Evolutionary conservation across 1,140 invertebrate genomes (phyloP), one percentile per base, ranked within the genome.

Genomic region (Scaptomyza montana): DNA sequence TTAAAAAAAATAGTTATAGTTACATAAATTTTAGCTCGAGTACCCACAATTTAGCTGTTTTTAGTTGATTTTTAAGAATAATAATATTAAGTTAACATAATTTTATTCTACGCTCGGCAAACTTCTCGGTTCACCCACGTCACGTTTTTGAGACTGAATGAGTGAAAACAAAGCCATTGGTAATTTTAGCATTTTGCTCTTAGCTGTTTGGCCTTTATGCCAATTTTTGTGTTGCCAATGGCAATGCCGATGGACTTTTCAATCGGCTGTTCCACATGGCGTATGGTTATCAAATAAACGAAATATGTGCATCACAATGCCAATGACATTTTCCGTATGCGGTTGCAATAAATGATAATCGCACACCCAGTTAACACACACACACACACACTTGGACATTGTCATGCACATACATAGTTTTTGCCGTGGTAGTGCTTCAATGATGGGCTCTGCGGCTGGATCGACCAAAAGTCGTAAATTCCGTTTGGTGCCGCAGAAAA

Each of bases 341-440:
- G 84, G 84, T 89, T 89, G 79, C 84, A 89, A 89, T 87, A 89
- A 89, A 86, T 86, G 82, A 86, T 86, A 86, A 86, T 86, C 78
- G 78, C 61, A 55, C 70, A 19, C 16, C 1, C 16, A 16, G 16
- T 16, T 16, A 16, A 16, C 16, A 16, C 16, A 16, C 16, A 30
- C 28, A 9, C 54, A 41, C 46, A n/a, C 10, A 9, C n/a, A 16
- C 16, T 16, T 1, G 16, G 16, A 16, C 16, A 16, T 16, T 16
- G 16, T 13, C 46, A n/a, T 45, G 49, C 16, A 55, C 62, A 49
- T 9, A 7, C 16, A 1, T 9, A 3, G 8, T 10, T 9, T 45
- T 45, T 41, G 36, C 41, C 65, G 47, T 45, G 6, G 25, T 10
- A 47, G n/a, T 19, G 21, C 60, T 51, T 51, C 56, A 60, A 55